These are phyloP conservation scores for Apodemia hepburni DNA, from an alignment of 2,888 invertebrate genomes.

Conservation along the genomic window DNA sequence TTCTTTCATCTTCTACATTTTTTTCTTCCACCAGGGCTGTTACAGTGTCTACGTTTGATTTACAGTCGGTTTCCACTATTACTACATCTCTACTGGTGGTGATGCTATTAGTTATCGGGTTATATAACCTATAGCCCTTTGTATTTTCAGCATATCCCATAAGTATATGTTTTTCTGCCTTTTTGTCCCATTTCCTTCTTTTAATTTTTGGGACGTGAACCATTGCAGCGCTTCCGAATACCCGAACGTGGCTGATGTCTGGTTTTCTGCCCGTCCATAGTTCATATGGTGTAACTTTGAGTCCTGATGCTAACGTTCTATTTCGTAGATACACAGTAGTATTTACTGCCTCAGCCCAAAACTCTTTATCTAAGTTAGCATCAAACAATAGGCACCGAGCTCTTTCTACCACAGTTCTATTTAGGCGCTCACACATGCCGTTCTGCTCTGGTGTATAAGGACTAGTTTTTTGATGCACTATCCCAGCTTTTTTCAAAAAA, in stretches of 20 bases:
- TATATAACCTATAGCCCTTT: slow-evolving; percentile 19
- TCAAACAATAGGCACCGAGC: background rate
- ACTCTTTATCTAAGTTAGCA: background rate
- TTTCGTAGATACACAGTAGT: slow-evolving; percentile 26
- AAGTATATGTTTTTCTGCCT: slow-evolving; percentile 25
- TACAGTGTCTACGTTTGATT: no score
- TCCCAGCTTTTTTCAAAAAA: background rate
- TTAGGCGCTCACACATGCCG: background rate
- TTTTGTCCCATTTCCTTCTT: slow-evolving; percentile 27
- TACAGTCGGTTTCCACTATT: slow-evolving; percentile 20
- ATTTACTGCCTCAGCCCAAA: slow-evolving; percentile 6
- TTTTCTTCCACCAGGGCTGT: slow-evolving; percentile 17
- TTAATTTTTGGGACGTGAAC: slow-evolving; percentile 27
- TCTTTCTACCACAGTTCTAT: background rate
- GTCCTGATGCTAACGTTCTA: slow-evolving; percentile 12
- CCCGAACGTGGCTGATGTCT: slow-evolving; percentile 26
- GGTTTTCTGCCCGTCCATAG: slow-evolving; percentile 18
- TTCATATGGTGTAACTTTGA: no score
- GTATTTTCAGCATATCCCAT: slow-evolving; percentile 33
- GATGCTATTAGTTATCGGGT: slow-evolving; percentile 23
- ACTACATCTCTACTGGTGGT: slow-evolving; percentile 28
- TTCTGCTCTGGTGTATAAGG: background rate
- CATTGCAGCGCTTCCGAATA: slow-evolving; percentile 30
- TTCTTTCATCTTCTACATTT: no score
- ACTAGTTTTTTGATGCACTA: background rate